A percentile compares a stretch with the other conserved stretches of the same genome.
These are phyloP conservation scores for Ceramica pisi DNA, from an alignment of 2,888 invertebrate species.

Conservation along the genomic window DNA sequence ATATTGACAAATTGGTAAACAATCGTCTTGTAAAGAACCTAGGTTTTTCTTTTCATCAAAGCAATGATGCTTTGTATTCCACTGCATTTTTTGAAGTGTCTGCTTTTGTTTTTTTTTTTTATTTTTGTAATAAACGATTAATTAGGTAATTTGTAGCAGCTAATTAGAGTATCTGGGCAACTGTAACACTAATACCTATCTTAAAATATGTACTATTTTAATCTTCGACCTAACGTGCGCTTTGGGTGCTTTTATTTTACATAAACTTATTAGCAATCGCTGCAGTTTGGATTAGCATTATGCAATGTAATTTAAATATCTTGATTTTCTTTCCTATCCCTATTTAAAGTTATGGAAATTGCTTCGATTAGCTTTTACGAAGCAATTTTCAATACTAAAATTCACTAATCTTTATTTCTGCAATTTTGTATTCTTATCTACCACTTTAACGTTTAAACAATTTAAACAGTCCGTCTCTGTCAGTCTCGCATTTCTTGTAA, in stretches of 20 bases:
- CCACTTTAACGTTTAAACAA: background rate
- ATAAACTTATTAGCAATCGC: conserved; percentile 28
- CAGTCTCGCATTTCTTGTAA: no score
- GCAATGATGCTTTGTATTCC: conserved; percentile 20
- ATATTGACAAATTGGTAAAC: background rate
- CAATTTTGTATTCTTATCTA: background rate
- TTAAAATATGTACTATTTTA: conserved; percentile 6
- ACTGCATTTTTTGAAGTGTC: conserved; percentile 18
- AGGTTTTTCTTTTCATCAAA: background rate
- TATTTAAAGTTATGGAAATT: conserved; percentile 51
- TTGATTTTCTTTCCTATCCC: conserved; percentile 39
- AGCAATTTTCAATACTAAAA: conserved; percentile 16
- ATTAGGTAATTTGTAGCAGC: conserved; percentile 5
- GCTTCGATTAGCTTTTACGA: conserved; percentile 18
- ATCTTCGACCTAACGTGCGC: conserved; percentile 24
- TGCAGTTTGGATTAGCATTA: conserved; percentile 31
- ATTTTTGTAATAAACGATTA: conserved; percentile 9
- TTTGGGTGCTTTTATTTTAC: conserved; percentile 32
- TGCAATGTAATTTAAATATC: conserved; percentile 36
- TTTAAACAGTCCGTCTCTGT: background rate
- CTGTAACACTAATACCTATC: background rate
- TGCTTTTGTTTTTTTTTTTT: conserved; percentile 38
- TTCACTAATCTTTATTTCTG: conserved; percentile 1
- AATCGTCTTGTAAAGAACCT: background rate
- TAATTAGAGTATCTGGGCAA: conserved; percentile 11